Base-by-base conservation (phyloP, 2,113 vertebrate genomes). In the Forbesichthys agassizii region DNA sequence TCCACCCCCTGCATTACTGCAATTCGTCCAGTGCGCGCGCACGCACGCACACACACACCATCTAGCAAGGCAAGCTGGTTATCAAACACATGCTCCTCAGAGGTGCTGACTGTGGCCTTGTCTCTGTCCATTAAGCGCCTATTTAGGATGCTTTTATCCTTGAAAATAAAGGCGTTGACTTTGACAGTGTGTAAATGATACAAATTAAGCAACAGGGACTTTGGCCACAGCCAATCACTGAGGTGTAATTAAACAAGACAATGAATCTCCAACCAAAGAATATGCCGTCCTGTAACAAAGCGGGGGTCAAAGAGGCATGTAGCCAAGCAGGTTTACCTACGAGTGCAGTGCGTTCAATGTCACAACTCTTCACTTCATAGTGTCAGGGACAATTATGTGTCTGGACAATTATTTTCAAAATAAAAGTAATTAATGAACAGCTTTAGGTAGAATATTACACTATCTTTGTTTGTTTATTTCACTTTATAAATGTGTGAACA, bases 221-320 rank as follows among this genome's bases (percentile, higher is more conserved):
- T 74, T n/a, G 76, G 67, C 63, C 59, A 52, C 62, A 9, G 76
- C 64, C 82, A 78, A 86, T 88, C 75, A 79, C 76, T 13, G 55
- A 83, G 66, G 80, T 81, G 72, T 82, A 88, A 91, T 87, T 86
- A 88, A 90, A 84, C 66, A 84, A 84, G 78, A 82, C 86, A 83
- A 84, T 87, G 83, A 81, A 86, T 78, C 61, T 77, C 67, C 59
- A 36, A 68, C 54, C 66, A 27, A 14, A 62, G 54, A 59, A 56
- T 46, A 12, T 65, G 13, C 51, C 20, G 5, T 72, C 71, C 64
- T 64, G 42, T 33, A 59, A 64, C 69, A 79, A 27, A 77, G 66
- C 63, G 74, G 60, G 49, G 75, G 76, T 86, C 77, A 87, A 62
- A 80, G 61, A 66, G 63, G 48, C 64, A 49, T 48, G 52, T 27